Evolutionary conservation across 2,113 vertebrate genomes (phyloP), one percentile per base, ranked within the genome.

Genomic region (Conger conger): DNA sequence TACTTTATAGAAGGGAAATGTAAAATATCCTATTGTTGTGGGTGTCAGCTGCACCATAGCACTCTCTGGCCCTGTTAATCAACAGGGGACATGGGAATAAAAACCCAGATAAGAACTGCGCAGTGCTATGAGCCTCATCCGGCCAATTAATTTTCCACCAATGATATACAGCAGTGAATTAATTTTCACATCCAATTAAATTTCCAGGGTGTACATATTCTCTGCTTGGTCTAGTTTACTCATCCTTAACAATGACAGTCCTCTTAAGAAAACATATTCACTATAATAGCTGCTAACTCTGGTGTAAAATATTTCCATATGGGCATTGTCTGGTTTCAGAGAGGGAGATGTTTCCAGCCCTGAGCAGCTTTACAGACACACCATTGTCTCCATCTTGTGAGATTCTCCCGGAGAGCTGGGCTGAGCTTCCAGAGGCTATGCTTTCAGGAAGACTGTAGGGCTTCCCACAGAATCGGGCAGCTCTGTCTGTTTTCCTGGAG

Each of bases 101-200:
- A 63, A 73, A 11, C 68, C 68, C 6, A 73, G 68, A 73, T 73
- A 73, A 73, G 68, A 73, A 73, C 68, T 33, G 68, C 68, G 33
- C 68, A 73, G 68, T 73, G 68, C 68, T 73, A 73, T 73, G 68
- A 33, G 68, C 68, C 68, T 73, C 68, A 73, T 73, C n/a, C n/a
- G 13, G 68, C 68, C 68, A 73, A 73, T 73, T 73, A 73, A 73
- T 73, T 30, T 73, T 73, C 68, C 23, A 33, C 68, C 68, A 73
- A 33, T 73, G 68, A 73, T 73, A 73, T 73, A 30, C 68, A 11
- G 68, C 68, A 33, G n/a, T 33, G 68, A 73, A 73, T 73, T 30
- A 73, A 73, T 73, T 73, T 73, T 73, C n/a, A n/a, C 68, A 73
- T 73, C n/a, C 68, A 73, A 33, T 73, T 33, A 73, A 73, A 73